These are phyloP conservation scores for Potamarius usumacintae DNA, from an alignment of 2,113 vertebrate species.

Conservation along the genomic window DNA sequence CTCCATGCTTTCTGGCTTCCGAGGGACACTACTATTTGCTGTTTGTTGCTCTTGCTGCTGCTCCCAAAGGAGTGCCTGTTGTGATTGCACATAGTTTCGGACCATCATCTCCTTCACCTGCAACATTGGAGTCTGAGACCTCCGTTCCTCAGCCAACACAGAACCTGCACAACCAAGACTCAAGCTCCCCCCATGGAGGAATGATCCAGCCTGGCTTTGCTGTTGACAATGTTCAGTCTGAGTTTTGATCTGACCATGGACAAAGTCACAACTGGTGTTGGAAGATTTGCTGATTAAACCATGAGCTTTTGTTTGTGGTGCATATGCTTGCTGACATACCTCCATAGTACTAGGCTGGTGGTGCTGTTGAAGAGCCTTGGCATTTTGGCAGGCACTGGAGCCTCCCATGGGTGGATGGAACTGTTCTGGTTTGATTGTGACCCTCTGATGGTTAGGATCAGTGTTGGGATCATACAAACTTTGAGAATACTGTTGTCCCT, in stretches of 20 bases:
- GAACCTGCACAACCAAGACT: constrained; percentile 68
- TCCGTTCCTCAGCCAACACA: constrained; percentile 60
- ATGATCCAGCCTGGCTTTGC: constrained; percentile 59
- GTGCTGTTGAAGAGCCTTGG: constrained; percentile 68
- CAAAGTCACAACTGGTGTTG: constrained; percentile 70
- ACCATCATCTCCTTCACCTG: constrained; percentile 94
- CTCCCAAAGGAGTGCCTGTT: constrained; percentile 93
- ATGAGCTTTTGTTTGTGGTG: constrained; percentile 59
- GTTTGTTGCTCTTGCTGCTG: constrained; percentile 72
- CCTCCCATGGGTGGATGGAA: constrained; percentile 74
- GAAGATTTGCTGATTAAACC: constrained; percentile 64
- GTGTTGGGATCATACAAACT: constrained; percentile 61
- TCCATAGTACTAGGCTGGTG: constrained; percentile 59
- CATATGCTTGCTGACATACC: constrained; percentile 61
- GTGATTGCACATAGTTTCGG: constrained; percentile 90
- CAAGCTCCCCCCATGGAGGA: constrained; percentile 63
- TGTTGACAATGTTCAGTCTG: constrained; percentile 52
- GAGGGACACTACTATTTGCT: constrained; percentile 52
- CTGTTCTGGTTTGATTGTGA: constrained; percentile 87
- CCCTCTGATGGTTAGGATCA: constrained; percentile 65
- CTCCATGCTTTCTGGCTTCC: constrained; percentile 65
- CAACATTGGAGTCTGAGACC: constrained; percentile 79
- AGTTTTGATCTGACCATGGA: constrained; percentile 53
- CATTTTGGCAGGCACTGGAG: constrained; percentile 77
- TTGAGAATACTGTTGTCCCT: constrained; percentile 65